phyloP scores from a whole-genome alignment of 2,797 vertebrate genomes.

The Varecia variegata region DNA sequence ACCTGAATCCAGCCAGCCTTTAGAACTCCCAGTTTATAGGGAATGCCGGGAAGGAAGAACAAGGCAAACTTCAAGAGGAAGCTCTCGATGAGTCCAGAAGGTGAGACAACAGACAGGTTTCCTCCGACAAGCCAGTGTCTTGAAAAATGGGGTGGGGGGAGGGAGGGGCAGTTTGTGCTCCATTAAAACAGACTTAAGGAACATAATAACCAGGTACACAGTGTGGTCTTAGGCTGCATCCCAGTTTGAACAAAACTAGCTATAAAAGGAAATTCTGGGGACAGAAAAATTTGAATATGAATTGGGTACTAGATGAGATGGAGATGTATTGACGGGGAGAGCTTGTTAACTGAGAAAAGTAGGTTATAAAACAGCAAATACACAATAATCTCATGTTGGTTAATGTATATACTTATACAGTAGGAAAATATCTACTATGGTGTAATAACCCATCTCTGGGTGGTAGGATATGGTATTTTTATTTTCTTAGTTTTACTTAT shows the following conservation, averaged over 20 bases:
- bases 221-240: neutral
- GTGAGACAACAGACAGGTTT: too few species aligned
- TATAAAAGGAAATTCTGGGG: neutral
- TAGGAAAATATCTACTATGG: neutral
- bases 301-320: neutral
- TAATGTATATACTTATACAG: rapidly evolving
- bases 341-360: neutral
- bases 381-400: rapidly evolving
- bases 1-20: neutral
- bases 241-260: neutral
- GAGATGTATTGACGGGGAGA: neutral
- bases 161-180: neutral
- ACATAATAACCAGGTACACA: neutral
- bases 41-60: neutral
- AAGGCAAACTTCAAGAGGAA: neutral
- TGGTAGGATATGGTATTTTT: neutral
- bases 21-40: neutral
- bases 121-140: too few species aligned
- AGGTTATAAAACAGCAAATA: neutral
- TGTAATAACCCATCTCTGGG: neutral
- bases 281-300: neutral
- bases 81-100: neutral
- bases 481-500: neutral
- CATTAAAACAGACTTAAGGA: neutral
- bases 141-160: neutral